A percentile compares a stretch with the other conserved stretches of the same genome.
phyloP scores from a whole-genome alignment of 2,113 vertebrate genomes.

The Meleagris gallopavo region DNA sequence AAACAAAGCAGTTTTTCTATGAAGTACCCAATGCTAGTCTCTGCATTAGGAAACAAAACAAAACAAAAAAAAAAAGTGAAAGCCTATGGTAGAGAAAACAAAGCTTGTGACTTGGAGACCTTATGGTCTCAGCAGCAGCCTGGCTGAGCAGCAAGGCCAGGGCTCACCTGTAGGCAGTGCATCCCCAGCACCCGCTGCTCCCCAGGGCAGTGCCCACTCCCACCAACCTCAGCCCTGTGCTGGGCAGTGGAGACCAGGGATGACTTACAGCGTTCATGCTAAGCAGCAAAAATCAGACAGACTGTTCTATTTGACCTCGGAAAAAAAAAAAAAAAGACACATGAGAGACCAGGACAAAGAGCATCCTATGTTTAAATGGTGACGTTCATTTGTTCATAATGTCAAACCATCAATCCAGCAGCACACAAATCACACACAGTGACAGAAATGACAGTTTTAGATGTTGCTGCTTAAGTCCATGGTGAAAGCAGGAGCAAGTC shows the following conservation, averaged over 20 bases:
- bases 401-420: background rate
- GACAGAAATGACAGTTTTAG: slow-evolving; percentile 28
- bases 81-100: background rate
- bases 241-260: background rate
- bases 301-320: background rate
- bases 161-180: background rate
- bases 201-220: background rate
- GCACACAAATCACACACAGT: background rate
- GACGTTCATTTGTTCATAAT: background rate
- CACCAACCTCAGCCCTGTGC: background rate
- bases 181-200: background rate
- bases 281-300: background rate
- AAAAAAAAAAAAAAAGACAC: background rate
- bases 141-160: no score
- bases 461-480: background rate
- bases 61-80: background rate
- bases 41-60: background rate
- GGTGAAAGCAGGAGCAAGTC: background rate
- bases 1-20: fast-evolving
- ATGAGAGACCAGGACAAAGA: background rate
- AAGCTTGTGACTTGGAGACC: background rate
- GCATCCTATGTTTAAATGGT: slow-evolving; percentile 12
- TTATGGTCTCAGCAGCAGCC: background rate
- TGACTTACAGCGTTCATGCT: background rate
- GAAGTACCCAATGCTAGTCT: background rate